These are phyloP conservation scores for Eristalis pertinax DNA, from an alignment of 2,888 invertebrate species.

Conservation along the genomic window DNA sequence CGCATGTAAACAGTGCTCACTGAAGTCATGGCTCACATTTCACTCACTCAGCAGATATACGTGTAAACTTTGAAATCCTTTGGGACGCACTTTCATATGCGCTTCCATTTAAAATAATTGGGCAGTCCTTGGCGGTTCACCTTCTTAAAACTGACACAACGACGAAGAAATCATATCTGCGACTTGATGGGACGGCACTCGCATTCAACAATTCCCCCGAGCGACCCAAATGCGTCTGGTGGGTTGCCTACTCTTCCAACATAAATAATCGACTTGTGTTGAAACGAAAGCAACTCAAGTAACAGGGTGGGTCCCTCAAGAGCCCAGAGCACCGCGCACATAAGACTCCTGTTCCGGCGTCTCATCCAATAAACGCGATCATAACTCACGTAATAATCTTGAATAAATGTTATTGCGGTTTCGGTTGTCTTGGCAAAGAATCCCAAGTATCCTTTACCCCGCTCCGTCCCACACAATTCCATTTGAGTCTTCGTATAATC, in stretches of 20 bases:
- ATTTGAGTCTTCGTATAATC: slow-evolving; percentile 47
- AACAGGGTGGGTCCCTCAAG: neutral
- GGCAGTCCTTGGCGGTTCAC: neutral
- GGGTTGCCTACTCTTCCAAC: slow-evolving; percentile 66
- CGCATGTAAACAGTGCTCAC: neutral
- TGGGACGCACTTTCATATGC: neutral
- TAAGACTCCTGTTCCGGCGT: slow-evolving; percentile 56
- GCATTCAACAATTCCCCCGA: slow-evolving; percentile 43
- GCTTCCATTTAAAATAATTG: slow-evolving; percentile 52
- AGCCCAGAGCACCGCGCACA: no score
- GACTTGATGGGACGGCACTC: neutral
- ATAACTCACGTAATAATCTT: slow-evolving; percentile 74
- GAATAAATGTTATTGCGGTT: slow-evolving; percentile 71
- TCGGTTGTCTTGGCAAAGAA: slow-evolving; percentile 59
- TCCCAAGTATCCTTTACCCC: slow-evolving; percentile 49
- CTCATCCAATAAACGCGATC: slow-evolving; percentile 73
- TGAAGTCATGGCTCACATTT: neutral
- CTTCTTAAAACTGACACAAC: neutral
- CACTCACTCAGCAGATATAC: neutral
- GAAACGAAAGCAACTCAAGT: slow-evolving; percentile 30
- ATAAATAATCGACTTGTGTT: slow-evolving; percentile 54
- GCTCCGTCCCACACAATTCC: neutral
- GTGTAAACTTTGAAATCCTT: neutral
- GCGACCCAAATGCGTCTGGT: slow-evolving; percentile 52
- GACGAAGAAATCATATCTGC: slow-evolving; percentile 13